phyloP scores from a whole-genome alignment of 2,888 invertebrate genomes.

The Melipona bicolor region DNA sequence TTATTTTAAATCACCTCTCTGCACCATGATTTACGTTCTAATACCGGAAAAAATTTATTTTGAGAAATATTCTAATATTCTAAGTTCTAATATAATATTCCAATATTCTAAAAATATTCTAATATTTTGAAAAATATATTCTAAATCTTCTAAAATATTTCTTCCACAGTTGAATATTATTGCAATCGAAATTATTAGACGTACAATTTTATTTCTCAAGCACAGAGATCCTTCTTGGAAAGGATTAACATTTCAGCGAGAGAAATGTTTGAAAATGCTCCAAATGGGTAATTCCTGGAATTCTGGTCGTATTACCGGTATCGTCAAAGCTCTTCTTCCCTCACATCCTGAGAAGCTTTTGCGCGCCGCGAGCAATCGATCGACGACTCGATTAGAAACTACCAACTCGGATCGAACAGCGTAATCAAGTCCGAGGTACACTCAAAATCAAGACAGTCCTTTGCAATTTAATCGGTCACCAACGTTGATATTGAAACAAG shows the following conservation, averaged over 20 bases:
- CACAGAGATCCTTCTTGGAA: not conserved
- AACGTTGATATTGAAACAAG: not conserved
- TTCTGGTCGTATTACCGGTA: constrained; percentile 31
- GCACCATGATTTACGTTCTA: too few species aligned
- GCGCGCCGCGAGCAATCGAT: constrained; percentile 53
- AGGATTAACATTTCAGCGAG: not conserved
- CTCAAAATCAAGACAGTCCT: constrained; percentile 32
- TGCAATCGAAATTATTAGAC: too few species aligned
- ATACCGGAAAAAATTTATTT: too few species aligned
- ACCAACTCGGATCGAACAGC: constrained; percentile 48
- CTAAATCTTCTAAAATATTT: too few species aligned
- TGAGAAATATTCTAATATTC: too few species aligned
- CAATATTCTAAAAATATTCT: too few species aligned
- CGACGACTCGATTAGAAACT: constrained; percentile 62
- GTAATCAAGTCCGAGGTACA: constrained; percentile 56
- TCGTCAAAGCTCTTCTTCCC: constrained; percentile 24
- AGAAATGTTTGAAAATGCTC: not conserved
- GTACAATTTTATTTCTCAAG: too few species aligned
- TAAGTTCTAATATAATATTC: too few species aligned
- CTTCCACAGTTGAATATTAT: too few species aligned
- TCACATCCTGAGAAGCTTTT: constrained; percentile 36
- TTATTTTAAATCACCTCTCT: too few species aligned
- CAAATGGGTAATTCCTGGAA: constrained; percentile 24
- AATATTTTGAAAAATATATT: too few species aligned
- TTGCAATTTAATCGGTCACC: constrained; percentile 21